Evolutionary conservation across 2,888 invertebrate genomes (phyloP), one percentile per base, ranked within the genome.

Genomic region (Agonopterix arenella): DNA sequence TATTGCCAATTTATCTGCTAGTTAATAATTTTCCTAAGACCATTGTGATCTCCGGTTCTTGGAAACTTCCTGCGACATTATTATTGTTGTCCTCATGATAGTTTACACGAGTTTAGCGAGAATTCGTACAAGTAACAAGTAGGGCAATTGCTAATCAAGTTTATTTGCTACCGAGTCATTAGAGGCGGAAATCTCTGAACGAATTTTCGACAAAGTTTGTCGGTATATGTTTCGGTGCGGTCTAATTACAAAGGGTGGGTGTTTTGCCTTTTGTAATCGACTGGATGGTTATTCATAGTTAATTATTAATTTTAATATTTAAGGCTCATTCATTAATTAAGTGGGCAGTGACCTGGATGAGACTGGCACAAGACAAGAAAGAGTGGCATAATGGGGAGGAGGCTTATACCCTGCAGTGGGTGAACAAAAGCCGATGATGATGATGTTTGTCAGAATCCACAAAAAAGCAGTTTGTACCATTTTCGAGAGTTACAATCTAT

Each of bases 91-190:
- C 61, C 64, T 62, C 62, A 28, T 28, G 60, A 63, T 69, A 73
- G 68, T 71, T 73, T 54, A 58, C 56, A 57, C 57, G 56, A 73
- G 60, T 64, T 71, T 59, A 56, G 57, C 53, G 52, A 59, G 57
- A 66, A 64, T 57, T 68, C 54, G 53, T 47, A 46, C 56, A 68
- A 73, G 68, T 64, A 66, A 46, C 56, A 68, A 73, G 68, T 65
- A 66, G 66, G 66, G 59, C 64, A 68, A 63, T 76, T 71, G 69
- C 68, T 76, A 71, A 75, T 76, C 69, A 69, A 70, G 66, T 73
- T 75, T 68, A 70, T 76, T 75, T 72, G 73, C 71, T 67, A 67
- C 67, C 62, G 59, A 70, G 64, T 72, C 68, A 73, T 78, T 69
- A 71, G 64, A 64, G 51, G 57, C 54, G 61, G 55, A 58, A 68